Evolutionary conservation across 2,797 vertebrate genomes (phyloP), one percentile per base, ranked within the genome.

Genomic region (Nothura maculosa): DNA sequence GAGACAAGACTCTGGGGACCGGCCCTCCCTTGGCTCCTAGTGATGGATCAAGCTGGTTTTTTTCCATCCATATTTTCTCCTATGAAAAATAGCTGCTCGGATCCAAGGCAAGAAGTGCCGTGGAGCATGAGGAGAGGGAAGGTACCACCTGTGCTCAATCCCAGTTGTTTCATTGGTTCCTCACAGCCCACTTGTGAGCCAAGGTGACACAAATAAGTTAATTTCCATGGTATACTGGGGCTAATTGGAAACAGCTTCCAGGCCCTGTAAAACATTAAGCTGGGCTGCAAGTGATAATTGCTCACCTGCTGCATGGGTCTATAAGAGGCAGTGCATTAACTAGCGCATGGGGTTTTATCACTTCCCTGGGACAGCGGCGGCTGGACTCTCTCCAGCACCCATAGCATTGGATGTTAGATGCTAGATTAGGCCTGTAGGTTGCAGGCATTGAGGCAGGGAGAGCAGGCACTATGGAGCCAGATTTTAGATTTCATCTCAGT

Each of bases 181-280:
- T 93, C 69, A 40, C 67, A 92, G 70, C 30, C 78, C 47, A 24
- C 84, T 94, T 64, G 66, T 43, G 70, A 92, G 48, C 63, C 89
- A 81, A 91, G 84, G 93, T 96, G 96, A 96, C 91, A 96, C 85
- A 95, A 95, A 96, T 91, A 87, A 96, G 89, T 93, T 97, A 82
- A 96, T 96, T 95, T 93, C 91, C 90, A 90, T 84, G 76, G 92
- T 69, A 61, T 57, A 90, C 90, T 54, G 38, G 82, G 83, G 66
- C 93, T 97, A 97, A 97, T 96, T 96, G 94, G 90, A 97, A 97
- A 92, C 97, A 97, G 94, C 84, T 92, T 87, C 74, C 3, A 1
- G 73, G 77, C 68, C 87, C 88, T 93, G 87, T 95, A 96, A 97
- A 97, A 92, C 87, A 76, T 85, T 87, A 93, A 85, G 68, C 62